Evolutionary conservation across 2,888 invertebrate genomes (phyloP).

Genomic region (Parelbella ahira): DNA sequence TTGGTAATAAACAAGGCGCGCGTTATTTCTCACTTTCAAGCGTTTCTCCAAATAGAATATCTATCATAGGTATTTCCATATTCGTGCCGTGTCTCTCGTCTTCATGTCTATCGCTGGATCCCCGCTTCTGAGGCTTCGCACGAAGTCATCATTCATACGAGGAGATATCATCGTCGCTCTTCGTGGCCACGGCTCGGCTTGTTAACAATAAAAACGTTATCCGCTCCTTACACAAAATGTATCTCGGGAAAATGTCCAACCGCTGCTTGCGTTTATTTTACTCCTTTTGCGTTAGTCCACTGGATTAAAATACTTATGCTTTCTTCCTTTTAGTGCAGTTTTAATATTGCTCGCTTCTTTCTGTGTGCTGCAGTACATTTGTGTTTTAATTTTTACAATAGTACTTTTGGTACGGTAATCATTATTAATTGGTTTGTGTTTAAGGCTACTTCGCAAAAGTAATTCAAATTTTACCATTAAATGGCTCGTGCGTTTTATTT

Average conservation of each 20-base stretch:
- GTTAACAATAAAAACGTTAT: conserved; percentile 80
- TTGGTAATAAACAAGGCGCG: conserved; percentile 22
- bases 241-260: conserved; percentile 59
- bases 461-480: no score
- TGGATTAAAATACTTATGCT: conserved; percentile 27
- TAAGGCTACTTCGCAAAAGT: no score
- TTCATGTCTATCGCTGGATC: conserved; percentile 58
- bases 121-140: conserved; percentile 71
- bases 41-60: conserved; percentile 32
- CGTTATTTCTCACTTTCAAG: conserved; percentile 27
- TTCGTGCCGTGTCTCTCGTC: conserved; percentile 67
- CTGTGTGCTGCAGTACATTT: no score
- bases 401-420: no score
- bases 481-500: no score
- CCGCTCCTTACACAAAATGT: conserved; percentile 70
- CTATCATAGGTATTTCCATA: conserved; percentile 56
- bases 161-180: conserved; percentile 76
- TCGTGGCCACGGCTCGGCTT: conserved; percentile 70
- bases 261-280: conserved; percentile 38
- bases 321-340: conserved; percentile 4
- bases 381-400: no score
- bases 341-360: not conserved
- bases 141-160: conserved; percentile 80
- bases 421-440: no score
- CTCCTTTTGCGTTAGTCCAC: conserved; percentile 40